Evolutionary conservation across 2,888 invertebrate genomes (phyloP).

Genomic region (Drosophila sordidapex): DNA sequence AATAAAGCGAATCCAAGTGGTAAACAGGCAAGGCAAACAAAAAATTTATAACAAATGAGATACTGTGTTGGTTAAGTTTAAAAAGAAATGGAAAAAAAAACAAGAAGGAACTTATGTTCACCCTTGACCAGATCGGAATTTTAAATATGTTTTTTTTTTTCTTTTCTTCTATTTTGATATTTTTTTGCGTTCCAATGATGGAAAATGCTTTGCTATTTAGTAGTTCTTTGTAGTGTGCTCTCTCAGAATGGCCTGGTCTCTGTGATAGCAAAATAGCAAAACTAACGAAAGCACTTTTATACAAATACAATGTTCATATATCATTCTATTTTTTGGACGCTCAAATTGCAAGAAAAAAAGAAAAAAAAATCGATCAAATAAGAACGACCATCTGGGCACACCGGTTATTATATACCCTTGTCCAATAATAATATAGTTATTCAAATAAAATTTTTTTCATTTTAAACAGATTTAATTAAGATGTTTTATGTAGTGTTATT

Average conservation of each 20-base stretch:
- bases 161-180: neutral
- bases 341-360: neutral
- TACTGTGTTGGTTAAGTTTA: slow-evolving; percentile 40
- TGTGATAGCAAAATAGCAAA: neutral
- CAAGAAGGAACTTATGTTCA: slow-evolving; percentile 2
- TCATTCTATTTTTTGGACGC: neutral
- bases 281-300: neutral
- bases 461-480: neutral
- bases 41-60: slow-evolving; percentile 25
- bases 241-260: neutral
- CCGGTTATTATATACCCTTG: neutral
- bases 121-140: neutral
- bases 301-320: neutral
- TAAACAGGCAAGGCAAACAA: slow-evolving; percentile 17
- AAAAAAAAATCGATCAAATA: neutral
- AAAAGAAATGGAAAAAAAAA: slow-evolving; percentile 27
- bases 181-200: neutral
- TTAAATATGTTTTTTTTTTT: neutral
- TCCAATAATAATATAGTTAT: neutral
- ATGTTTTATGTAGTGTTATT: neutral
- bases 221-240: neutral
- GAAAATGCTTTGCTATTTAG: neutral
- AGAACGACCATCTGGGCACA: neutral
- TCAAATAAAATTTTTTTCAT: neutral
- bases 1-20: slow-evolving; percentile 41